These are phyloP conservation scores for Brachionus koreanus DNA, from an alignment of 1,140 invertebrate genomes.

Conservation along the genomic window DNA sequence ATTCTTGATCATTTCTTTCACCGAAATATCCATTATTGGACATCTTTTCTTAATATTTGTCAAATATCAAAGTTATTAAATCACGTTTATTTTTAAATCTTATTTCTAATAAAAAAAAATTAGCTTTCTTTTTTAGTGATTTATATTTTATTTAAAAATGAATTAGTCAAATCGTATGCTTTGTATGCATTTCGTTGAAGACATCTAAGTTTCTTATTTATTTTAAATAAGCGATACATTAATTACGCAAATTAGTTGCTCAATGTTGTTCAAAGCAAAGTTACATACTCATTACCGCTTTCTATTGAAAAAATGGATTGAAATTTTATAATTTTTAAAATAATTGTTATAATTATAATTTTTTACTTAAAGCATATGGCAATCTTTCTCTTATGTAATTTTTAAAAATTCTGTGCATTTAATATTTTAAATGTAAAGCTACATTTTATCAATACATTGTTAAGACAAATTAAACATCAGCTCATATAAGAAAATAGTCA, in stretches of 20 bases:
- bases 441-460: neutral
- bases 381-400: neutral
- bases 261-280: neutral
- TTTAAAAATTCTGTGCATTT: neutral
- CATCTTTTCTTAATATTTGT: neutral
- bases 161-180: neutral
- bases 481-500: neutral
- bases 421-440: neutral
- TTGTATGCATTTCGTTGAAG: neutral
- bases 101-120: neutral
- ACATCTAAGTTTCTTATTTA: neutral
- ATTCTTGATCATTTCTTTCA: neutral
- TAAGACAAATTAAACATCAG: too few relatives aligned
- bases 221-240: neutral
- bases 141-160: neutral
- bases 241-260: neutral
- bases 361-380: too few relatives aligned
- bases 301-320: neutral
- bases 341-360: neutral
- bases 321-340: neutral
- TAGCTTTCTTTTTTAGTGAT: neutral
- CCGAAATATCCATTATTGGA: slow-evolving; percentile 35
- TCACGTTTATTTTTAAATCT: neutral
- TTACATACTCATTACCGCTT: neutral
- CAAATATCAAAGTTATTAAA: neutral